These are phyloP conservation scores for Phyllostomus discolor DNA, from an alignment of 2,113 vertebrate species.

Conservation along the genomic window DNA sequence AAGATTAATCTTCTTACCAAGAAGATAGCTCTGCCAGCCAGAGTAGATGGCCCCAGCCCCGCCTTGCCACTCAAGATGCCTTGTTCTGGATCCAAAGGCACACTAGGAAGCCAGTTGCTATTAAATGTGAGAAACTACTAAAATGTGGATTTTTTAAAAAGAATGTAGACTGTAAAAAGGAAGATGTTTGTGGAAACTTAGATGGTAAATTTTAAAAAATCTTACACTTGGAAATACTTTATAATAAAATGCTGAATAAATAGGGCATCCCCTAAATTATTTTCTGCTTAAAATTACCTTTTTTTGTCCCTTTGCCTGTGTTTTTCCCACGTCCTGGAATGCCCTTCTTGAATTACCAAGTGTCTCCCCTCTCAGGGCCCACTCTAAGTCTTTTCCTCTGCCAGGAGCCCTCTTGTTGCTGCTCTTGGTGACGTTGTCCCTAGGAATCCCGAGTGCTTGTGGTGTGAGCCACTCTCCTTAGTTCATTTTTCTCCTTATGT, in stretches of 20 bases:
- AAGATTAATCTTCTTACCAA: not conserved
- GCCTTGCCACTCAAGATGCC: not conserved
- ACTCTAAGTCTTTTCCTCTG: not conserved
- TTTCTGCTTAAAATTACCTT: not conserved
- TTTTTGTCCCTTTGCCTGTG: not conserved
- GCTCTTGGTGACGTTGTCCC: too few relatives aligned
- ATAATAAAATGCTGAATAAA: not conserved
- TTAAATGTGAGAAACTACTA: not conserved
- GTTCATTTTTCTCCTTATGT: not conserved
- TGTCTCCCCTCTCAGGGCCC: not conserved
- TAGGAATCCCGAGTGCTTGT: accelerated
- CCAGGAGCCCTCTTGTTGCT: not conserved
- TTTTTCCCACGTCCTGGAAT: not conserved
- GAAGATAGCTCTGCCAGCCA: not conserved
- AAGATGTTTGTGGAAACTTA: not conserved
- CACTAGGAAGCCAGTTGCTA: not conserved
- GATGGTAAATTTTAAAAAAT: not conserved
- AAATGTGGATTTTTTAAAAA: not conserved
- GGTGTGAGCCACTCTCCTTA: not conserved
- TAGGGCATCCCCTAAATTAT: not conserved
- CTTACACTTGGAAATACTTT: not conserved
- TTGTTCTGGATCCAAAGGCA: not conserved
- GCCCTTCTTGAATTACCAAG: not conserved
- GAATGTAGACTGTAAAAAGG: not conserved
- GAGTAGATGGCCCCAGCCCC: not conserved